Conservation (phyloP, 2,113 vertebrate species). For the Lota lota region DNA sequence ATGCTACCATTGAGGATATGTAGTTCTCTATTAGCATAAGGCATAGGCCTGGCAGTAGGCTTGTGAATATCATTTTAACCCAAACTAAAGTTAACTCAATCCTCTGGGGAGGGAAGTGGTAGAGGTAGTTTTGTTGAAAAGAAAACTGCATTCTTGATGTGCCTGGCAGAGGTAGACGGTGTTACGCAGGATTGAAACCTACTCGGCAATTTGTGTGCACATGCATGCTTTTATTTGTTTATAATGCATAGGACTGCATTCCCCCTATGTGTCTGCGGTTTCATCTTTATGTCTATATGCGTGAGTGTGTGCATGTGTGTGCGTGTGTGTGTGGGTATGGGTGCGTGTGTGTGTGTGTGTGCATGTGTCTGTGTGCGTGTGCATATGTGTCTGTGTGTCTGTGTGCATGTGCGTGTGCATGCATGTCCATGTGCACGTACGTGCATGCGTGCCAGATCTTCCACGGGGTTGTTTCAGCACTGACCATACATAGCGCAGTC, state of each 20-base stretch:
- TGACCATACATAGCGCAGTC: conserved; percentile 73
- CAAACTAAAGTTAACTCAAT: conserved; percentile 59
- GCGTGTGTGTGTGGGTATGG: conserved; percentile 26
- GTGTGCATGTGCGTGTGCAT: background rate
- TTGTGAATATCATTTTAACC: conserved; percentile 34
- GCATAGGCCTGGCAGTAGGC: background rate
- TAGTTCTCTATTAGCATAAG: too few species aligned
- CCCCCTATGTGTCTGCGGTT: background rate
- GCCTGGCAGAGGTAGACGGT: conserved; percentile 41
- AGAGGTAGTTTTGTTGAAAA: conserved; percentile 46
- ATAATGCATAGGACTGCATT: background rate
- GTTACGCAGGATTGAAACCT: conserved; percentile 65
- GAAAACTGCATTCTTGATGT: conserved; percentile 56
- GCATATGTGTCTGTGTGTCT: conserved; percentile 36
- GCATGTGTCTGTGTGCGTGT: background rate
- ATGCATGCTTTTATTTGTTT: background rate
- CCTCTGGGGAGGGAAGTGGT: conserved; percentile 31
- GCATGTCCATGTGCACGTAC: conserved; percentile 20
- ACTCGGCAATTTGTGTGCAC: conserved; percentile 20
- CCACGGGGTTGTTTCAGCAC: conserved; percentile 55
- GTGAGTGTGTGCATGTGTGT: conserved; percentile 22
- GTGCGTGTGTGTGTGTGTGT: conserved; percentile 23
- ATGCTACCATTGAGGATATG: too few species aligned
- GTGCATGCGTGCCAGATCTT: conserved; percentile 30
- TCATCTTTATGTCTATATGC: background rate